These are phyloP conservation scores for Acrobeloides nanus DNA, from an alignment of 2,888 invertebrate species.

Conservation along the genomic window DNA sequence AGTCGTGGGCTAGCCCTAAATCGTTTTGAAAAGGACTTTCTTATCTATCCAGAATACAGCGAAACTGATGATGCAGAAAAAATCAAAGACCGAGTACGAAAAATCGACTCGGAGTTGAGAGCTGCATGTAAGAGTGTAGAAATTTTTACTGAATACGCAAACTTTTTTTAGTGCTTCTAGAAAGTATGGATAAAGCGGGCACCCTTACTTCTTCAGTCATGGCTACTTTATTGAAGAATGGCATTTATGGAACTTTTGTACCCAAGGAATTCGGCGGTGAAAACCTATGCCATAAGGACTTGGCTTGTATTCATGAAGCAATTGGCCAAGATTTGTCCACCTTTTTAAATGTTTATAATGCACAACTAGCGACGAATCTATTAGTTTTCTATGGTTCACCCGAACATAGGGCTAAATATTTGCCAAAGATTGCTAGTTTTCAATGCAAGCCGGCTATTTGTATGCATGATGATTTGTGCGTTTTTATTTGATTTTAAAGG, in stretches of 20 bases:
- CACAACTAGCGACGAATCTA: conserved; percentile 3
- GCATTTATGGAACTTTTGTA: conserved; percentile 28
- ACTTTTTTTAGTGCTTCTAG: neutral
- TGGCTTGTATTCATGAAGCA: conserved; percentile 37
- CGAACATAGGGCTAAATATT: conserved; percentile 27
- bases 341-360: conserved; percentile 5
- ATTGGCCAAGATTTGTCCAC: conserved; percentile 19
- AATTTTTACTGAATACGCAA: neutral
- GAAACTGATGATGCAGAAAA: conserved; percentile 45
- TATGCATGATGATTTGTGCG: conserved; percentile 17
- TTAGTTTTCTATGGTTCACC: conserved; percentile 6
- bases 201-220: conserved; percentile 25
- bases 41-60: conserved; percentile 51
- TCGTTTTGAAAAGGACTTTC: conserved; percentile 52
- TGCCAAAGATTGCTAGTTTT: conserved; percentile 24
- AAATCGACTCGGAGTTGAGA: conserved; percentile 18
- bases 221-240: conserved; percentile 30
- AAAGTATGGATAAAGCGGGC: conserved; percentile 12
- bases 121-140: conserved; percentile 26
- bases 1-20: conserved; percentile 46
- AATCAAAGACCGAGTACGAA: conserved; percentile 37
- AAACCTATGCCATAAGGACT: conserved; percentile 43
- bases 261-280: conserved; percentile 44
- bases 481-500: no score
- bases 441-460: conserved; percentile 29